These are phyloP conservation scores for Lasiurus cinereus DNA, from an alignment of 2,113 vertebrate genomes.

Conservation along the genomic window DNA sequence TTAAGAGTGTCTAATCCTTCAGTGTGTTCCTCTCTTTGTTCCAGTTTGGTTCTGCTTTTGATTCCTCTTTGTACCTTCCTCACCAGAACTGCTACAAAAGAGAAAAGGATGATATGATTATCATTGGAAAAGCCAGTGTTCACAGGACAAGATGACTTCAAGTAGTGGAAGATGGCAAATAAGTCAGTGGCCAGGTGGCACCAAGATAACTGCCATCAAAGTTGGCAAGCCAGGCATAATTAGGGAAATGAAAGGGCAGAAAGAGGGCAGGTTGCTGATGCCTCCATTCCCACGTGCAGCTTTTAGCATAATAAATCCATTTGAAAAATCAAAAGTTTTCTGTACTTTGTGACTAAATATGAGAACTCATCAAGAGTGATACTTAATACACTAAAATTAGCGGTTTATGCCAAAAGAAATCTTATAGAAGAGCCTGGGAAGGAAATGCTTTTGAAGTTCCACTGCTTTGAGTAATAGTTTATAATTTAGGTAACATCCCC, in stretches of 20 bases:
- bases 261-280: neutral
- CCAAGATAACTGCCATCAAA: constrained; percentile 35
- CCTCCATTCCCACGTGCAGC: neutral
- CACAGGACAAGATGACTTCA: neutral
- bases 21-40: neutral
- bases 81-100: neutral
- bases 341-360: constrained; percentile 51
- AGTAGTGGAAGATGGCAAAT: neutral
- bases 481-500: constrained; percentile 75
- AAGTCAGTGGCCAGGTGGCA: constrained; percentile 13
- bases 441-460: constrained; percentile 73
- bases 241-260: neutral
- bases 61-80: neutral
- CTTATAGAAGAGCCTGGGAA: constrained; percentile 59
- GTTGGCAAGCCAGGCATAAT: neutral
- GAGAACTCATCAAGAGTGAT: constrained; percentile 62
- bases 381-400: constrained; percentile 52
- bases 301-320: constrained; percentile 14
- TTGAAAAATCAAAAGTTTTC: constrained; percentile 4
- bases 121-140: constrained; percentile 51
- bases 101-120: constrained; percentile 18
- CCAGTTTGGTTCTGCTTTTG: neutral
- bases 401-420: constrained; percentile 55
- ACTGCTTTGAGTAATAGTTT: constrained; percentile 73
- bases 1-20: neutral